Evolutionary conservation across 2,888 invertebrate genomes (phyloP).

Genomic region (Dasypolia templi): DNA sequence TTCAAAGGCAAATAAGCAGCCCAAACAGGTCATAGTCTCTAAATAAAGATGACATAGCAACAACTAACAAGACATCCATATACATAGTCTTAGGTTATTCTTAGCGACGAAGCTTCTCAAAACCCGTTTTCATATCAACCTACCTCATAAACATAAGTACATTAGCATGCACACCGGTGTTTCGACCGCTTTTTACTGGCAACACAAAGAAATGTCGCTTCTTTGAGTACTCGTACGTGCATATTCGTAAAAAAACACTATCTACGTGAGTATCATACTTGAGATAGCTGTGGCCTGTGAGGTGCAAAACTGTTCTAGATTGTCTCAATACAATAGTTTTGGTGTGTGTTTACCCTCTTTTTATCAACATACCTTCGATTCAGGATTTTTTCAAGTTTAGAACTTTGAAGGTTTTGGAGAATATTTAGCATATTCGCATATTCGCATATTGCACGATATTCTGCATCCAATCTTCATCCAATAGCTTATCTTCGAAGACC

Average conservation of each 20-base stretch:
- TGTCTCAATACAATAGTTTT: constrained; percentile 4
- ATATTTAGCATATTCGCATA: not conserved
- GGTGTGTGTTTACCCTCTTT: not conserved
- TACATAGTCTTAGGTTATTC: constrained; percentile 32
- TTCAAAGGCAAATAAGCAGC: not conserved
- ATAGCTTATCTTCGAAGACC: constrained; percentile 39
- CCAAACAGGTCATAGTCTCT: not conserved
- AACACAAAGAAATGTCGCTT: constrained; percentile 55
- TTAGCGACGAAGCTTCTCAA: constrained; percentile 24
- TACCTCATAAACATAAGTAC: constrained; percentile 18
- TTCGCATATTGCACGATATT: constrained; percentile 5
- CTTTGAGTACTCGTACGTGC: constrained; percentile 60
- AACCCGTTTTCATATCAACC: constrained; percentile 48
- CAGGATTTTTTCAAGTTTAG: not conserved
- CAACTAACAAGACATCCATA: constrained; percentile 5
- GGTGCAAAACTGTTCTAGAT: constrained; percentile 44
- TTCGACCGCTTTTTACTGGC: constrained; percentile 46
- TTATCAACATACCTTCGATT: not conserved
- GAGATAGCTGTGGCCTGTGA: not conserved
- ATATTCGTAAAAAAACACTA: constrained; percentile 52
- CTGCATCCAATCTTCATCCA: not conserved
- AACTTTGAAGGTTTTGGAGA: not conserved
- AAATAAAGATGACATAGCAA: constrained; percentile 20
- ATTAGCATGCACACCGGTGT: constrained; percentile 60
- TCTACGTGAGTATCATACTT: constrained; percentile 51